phyloP scores from a whole-genome alignment of 2,888 invertebrate species.

The Xanthia icteritia region DNA sequence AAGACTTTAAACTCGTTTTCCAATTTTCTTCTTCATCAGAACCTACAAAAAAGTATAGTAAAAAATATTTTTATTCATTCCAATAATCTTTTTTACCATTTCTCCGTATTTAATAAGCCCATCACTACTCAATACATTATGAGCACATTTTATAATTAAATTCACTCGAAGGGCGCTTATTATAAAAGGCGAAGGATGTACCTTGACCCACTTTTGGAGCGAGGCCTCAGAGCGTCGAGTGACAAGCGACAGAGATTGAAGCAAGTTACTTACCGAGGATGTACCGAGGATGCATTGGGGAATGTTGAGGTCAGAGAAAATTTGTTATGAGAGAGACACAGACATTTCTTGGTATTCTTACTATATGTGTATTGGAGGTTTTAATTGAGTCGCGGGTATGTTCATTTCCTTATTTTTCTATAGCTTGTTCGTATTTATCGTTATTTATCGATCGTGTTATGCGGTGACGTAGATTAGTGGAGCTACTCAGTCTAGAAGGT shows the following conservation, averaged over 20 bases:
- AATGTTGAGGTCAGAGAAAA: conserved; percentile 36
- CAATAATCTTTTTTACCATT: background rate
- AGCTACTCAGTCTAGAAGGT: background rate
- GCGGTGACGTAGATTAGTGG: background rate
- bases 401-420: background rate
- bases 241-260: conserved; percentile 37
- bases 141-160: conserved; percentile 24
- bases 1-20: background rate
- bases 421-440: too few relatives aligned
- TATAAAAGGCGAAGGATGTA: conserved; percentile 50
- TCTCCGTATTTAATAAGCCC: background rate
- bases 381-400: background rate
- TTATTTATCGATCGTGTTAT: background rate
- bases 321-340: background rate
- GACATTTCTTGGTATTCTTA: background rate
- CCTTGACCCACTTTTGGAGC: conserved; percentile 62
- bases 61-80: background rate
- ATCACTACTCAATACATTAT: background rate
- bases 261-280: conserved; percentile 27
- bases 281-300: conserved; percentile 30
- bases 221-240: conserved; percentile 32
- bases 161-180: conserved; percentile 42
- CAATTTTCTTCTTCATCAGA: background rate
- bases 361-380: background rate
- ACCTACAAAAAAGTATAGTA: background rate